Percentiles rank a stretch among this genome's conserved stretches.
phyloP scores from a whole-genome alignment of 2,888 invertebrate species.

The Ecliptopera silaceata region DNA sequence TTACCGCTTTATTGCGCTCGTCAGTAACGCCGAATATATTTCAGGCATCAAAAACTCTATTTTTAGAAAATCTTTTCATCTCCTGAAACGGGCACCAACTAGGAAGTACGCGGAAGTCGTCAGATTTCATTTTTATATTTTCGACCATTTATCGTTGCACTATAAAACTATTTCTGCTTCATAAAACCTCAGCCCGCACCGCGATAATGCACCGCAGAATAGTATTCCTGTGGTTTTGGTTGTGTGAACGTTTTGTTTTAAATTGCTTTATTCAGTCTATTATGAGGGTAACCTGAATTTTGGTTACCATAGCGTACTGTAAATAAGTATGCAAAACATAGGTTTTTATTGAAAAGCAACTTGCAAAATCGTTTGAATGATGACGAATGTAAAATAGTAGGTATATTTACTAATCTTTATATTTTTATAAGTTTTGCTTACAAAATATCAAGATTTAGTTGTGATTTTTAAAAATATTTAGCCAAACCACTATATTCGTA shows the following conservation, averaged over 20 bases:
- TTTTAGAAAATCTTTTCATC: conserved; percentile 20
- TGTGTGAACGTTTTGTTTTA: neutral
- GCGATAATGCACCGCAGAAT: conserved; percentile 11
- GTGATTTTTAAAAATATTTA: no score
- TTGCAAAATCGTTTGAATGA: no score
- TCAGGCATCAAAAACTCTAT: neutral
- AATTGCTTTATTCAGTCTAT: neutral
- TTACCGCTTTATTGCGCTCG: no score
- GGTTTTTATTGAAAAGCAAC: no score
- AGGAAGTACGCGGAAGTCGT: conserved; percentile 24
- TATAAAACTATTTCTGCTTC: conserved; percentile 32
- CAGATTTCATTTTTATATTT: conserved; percentile 29
- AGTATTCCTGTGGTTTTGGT: neutral
- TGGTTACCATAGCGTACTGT: neutral
- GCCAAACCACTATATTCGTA: no score
- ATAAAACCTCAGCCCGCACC: conserved; percentile 19
- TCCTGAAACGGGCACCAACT: conserved; percentile 5
- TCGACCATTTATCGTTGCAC: conserved; percentile 25
- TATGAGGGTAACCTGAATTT: neutral
- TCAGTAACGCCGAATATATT: no score
- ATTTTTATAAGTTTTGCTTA: no score
- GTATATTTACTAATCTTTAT: no score
- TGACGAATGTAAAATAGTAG: no score
- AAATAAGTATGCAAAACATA: neutral
- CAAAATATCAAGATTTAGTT: no score